Evolutionary conservation across 2,888 invertebrate genomes (phyloP).

Genomic region (Platynereis dumerilii): DNA sequence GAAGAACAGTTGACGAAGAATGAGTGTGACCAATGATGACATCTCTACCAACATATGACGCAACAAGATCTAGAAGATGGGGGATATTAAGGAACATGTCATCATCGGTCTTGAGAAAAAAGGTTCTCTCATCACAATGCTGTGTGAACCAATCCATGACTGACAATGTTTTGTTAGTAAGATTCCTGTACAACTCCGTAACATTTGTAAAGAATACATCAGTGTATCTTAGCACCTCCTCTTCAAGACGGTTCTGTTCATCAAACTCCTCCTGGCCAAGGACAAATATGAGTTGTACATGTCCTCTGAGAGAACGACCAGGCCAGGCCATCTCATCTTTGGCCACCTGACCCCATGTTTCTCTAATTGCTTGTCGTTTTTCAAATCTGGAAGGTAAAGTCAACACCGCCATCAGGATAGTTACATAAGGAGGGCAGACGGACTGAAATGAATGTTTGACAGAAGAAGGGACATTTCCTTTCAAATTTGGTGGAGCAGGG

Average conservation of each 20-base stretch:
- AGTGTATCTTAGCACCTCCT: slow-evolving; percentile 47
- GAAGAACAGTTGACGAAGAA: slow-evolving; percentile 4
- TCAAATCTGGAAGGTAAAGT: slow-evolving; percentile 68
- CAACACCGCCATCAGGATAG: too few species aligned
- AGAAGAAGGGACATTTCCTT: too few species aligned
- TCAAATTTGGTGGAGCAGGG: too few species aligned
- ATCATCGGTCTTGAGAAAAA: slow-evolving; percentile 63
- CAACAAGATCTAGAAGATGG: slow-evolving; percentile 32
- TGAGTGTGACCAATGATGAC: slow-evolving; percentile 15
- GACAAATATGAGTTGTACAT: slow-evolving; percentile 32
- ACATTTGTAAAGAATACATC: slow-evolving; percentile 61
- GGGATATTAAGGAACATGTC: slow-evolving; percentile 66
- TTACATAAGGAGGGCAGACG: too few species aligned
- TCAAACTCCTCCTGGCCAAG: slow-evolving; percentile 25
- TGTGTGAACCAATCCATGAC: slow-evolving; percentile 60
- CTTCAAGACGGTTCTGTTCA: slow-evolving; percentile 4
- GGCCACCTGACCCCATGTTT: slow-evolving; percentile 44
- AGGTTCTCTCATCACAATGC: slow-evolving; percentile 53
- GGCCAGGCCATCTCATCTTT: slow-evolving; percentile 7
- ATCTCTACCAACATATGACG: not conserved
- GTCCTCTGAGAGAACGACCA: slow-evolving; percentile 1
- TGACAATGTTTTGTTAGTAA: slow-evolving; percentile 64
- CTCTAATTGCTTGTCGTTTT: slow-evolving; percentile 41
- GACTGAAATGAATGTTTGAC: too few species aligned
- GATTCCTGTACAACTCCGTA: slow-evolving; percentile 62